Conservation (phyloP, 2,113 vertebrate species). For the Puma concolor region DNA sequence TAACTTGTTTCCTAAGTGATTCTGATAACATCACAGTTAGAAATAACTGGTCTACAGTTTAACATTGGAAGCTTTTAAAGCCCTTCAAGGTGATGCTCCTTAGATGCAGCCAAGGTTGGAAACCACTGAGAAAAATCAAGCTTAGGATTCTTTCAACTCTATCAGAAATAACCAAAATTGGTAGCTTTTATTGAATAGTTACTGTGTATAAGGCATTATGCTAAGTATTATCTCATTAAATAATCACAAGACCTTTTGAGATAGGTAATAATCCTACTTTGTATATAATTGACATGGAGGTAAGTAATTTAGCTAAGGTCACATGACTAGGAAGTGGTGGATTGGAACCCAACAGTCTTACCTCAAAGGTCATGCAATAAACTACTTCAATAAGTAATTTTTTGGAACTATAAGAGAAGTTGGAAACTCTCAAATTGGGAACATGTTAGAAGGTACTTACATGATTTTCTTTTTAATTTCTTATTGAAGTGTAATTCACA, state of each 20-base stretch:
- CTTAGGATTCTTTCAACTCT: background rate
- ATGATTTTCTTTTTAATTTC: background rate
- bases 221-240: background rate
- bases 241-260: background rate
- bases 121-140: background rate
- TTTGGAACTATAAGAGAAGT: background rate
- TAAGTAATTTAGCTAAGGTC: background rate
- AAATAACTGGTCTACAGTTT: background rate
- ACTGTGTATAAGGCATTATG: background rate
- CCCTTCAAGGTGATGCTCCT: background rate
- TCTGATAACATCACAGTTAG: background rate
- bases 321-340: background rate
- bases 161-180: background rate
- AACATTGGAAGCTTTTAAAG: background rate
- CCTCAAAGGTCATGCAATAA: background rate
- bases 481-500: background rate
- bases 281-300: background rate
- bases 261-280: background rate
- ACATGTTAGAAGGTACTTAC: background rate
- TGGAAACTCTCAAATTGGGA: background rate
- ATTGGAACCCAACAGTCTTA: background rate
- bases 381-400: background rate
- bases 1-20: background rate
- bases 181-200: background rate
- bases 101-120: background rate